These are phyloP conservation scores for Meloidogyne exigua DNA, from an alignment of 1,140 invertebrate species.

Conservation along the genomic window DNA sequence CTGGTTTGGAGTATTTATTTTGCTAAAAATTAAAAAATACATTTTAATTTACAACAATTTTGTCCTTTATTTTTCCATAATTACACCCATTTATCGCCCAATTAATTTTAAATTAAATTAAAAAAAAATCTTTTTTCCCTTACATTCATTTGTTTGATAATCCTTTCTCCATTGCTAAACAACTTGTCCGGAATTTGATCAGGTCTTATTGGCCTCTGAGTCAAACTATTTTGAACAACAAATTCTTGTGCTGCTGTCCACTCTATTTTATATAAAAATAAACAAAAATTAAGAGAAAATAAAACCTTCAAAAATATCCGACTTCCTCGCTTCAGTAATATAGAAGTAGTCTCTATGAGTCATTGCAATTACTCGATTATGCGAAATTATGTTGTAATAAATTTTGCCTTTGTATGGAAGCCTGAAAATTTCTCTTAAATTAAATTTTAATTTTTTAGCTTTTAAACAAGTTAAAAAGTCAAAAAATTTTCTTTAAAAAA, in stretches of 20 bases:
- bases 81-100: too few relatives aligned
- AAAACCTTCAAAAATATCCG: constrained; percentile 33
- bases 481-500: too few relatives aligned
- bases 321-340: constrained; percentile 31
- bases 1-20: constrained; percentile 5
- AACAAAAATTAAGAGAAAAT: neutral
- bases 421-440: constrained; percentile 7
- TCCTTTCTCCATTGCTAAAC: constrained; percentile 33
- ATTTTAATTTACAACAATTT: too few relatives aligned
- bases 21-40: constrained; percentile 8
- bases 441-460: neutral
- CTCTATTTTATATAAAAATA: constrained; percentile 30
- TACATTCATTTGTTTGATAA: constrained; percentile 17
- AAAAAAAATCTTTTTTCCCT: neutral
- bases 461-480: too few relatives aligned
- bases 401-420: constrained; percentile 33
- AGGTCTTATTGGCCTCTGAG: neutral
- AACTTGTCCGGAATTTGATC: constrained; percentile 31
- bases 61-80: too few relatives aligned
- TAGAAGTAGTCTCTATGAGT: constrained; percentile 39
- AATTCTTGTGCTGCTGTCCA: constrained; percentile 33
- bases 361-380: constrained; percentile 34
- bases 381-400: constrained; percentile 28
- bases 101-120: neutral
- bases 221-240: constrained; percentile 22